These are phyloP conservation scores for Phalacrocorax pelagicus DNA, from an alignment of 2,113 vertebrate genomes.

Conservation along the genomic window DNA sequence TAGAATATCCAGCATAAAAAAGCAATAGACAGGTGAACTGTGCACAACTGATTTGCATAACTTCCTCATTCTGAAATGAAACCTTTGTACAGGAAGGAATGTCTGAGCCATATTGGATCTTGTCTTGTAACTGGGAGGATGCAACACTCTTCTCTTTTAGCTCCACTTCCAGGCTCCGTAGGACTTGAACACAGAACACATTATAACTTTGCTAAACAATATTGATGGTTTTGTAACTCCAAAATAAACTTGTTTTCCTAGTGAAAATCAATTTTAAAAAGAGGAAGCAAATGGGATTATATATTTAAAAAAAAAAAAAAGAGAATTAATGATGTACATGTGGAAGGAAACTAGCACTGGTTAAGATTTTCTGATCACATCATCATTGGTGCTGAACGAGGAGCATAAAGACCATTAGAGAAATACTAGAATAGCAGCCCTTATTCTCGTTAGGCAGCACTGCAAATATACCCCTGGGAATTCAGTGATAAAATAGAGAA, in stretches of 20 bases:
- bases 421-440: not conserved
- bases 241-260: not conserved
- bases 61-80: not conserved
- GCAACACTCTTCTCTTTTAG: not conserved
- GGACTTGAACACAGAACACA: not conserved
- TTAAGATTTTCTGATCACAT: slow-evolving; percentile 15
- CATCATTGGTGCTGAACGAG: not conserved
- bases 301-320: too few relatives aligned
- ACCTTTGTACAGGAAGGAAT: not conserved
- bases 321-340: not conserved
- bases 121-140: not conserved
- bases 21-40: not conserved
- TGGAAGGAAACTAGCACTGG: not conserved
- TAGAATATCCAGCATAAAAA: not conserved
- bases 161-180: not conserved
- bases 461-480: not conserved
- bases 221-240: not conserved
- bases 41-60: not conserved
- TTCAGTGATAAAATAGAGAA: slow-evolving; percentile 23
- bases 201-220: not conserved
- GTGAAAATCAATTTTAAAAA: not conserved
- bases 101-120: not conserved
- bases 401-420: not conserved
- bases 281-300: not conserved
- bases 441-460: not conserved